Evolutionary conservation across 92 coral and sea anemone genomes (phyloP).

Genomic region (Phymanthus crucifer): DNA sequence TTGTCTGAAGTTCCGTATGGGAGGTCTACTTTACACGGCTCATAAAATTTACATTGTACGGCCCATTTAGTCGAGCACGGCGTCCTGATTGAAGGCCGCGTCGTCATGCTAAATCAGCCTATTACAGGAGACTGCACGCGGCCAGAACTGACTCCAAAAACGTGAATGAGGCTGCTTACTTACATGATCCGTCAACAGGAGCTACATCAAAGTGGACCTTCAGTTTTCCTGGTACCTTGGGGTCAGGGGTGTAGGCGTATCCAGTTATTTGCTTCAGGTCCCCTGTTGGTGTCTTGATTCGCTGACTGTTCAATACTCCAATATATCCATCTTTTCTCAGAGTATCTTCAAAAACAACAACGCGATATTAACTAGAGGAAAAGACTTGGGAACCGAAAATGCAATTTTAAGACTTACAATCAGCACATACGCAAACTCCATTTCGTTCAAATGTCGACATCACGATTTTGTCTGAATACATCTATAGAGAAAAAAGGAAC

Average conservation of each 20-base stretch:
- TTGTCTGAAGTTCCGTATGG: no score
- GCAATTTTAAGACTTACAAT: slow-evolving; percentile 40
- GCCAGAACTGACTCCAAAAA: no score
- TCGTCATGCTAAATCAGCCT: no score
- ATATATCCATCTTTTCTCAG: slow-evolving; percentile 60
- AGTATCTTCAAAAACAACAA: slow-evolving; percentile 28
- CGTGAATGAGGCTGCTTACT: slow-evolving; percentile 12
- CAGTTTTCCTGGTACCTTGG: slow-evolving; percentile 54
- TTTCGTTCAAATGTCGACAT: slow-evolving; percentile 45
- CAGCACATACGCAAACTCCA: slow-evolving; percentile 61
- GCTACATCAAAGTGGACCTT: slow-evolving; percentile 51
- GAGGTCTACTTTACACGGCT: no score
- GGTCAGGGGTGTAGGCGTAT: slow-evolving; percentile 54
- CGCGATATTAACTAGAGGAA: neutral
- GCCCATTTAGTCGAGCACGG: no score
- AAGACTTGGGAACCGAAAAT: neutral
- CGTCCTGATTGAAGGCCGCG: no score
- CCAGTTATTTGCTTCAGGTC: slow-evolving; percentile 52
- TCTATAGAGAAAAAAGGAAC: slow-evolving; percentile 6
- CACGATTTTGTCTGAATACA: slow-evolving; percentile 52
- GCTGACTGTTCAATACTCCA: slow-evolving; percentile 56
- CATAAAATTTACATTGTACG: no score
- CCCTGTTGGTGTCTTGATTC: slow-evolving; percentile 47
- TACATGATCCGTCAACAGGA: slow-evolving; percentile 53
- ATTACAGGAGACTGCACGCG: no score